Percentiles rank a stretch among this genome's conserved stretches.
These are phyloP conservation scores for Drosophila mimica DNA, from an alignment of 2,888 invertebrate species.

Conservation along the genomic window DNA sequence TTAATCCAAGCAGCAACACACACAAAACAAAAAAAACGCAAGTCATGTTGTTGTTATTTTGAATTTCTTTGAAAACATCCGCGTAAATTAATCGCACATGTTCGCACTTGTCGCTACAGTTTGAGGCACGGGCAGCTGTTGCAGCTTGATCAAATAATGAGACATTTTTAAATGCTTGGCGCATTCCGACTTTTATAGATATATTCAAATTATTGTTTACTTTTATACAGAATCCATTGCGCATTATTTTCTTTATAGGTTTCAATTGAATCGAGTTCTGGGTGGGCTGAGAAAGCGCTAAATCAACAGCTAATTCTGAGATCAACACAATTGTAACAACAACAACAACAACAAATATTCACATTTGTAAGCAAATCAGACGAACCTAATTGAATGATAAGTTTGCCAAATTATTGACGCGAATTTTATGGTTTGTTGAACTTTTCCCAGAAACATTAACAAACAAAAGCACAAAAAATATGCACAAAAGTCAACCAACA, in stretches of 20 bases:
- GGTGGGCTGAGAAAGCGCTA: constrained; percentile 40
- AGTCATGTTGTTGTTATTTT: constrained; percentile 50
- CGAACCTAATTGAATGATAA: constrained; percentile 17
- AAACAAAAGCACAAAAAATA: neutral
- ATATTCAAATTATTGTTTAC: constrained; percentile 22
- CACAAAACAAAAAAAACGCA: constrained; percentile 19
- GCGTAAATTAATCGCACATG: constrained; percentile 42
- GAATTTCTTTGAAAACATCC: constrained; percentile 34
- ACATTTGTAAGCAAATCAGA: constrained; percentile 47
- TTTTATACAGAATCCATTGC: constrained; percentile 28
- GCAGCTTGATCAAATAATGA: constrained; percentile 34
- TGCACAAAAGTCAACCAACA: neutral
- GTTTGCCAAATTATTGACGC: constrained; percentile 27
- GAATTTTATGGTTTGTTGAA: constrained; percentile 66
- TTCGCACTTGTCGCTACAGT: constrained; percentile 41
- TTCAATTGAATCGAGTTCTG: constrained; percentile 23
- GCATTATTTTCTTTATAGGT: constrained; percentile 24
- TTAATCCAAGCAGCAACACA: constrained; percentile 14
- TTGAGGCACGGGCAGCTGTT: constrained; percentile 11
- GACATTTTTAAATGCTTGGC: constrained; percentile 51
- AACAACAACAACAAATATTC: constrained; percentile 10
- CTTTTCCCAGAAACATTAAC: constrained; percentile 35
- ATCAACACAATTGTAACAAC: neutral
- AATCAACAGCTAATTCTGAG: constrained; percentile 3
- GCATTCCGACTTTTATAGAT: constrained; percentile 37